A percentile compares a stretch with the other conserved stretches of the same genome.
These are phyloP conservation scores for Platyrinchus mystaceus DNA, from an alignment of 2,797 vertebrate genomes.

Conservation along the genomic window DNA sequence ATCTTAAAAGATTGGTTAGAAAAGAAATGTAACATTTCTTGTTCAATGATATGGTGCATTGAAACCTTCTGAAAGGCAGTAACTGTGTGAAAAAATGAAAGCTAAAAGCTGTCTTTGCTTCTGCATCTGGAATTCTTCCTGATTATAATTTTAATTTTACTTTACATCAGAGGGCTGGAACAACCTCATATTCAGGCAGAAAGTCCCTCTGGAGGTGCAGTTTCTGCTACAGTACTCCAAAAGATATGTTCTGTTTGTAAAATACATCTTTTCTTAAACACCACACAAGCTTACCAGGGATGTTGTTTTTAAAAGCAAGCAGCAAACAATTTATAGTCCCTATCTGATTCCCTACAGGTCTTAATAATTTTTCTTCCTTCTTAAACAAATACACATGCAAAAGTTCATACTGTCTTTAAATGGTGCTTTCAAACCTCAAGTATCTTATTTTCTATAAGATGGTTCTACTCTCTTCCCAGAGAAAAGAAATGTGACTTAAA, in stretches of 20 bases:
- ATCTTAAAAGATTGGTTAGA: neutral
- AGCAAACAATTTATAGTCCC: neutral
- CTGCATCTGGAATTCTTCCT: neutral
- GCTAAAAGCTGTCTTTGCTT: neutral
- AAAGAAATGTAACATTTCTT: neutral
- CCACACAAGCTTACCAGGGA: neutral
- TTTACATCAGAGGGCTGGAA: neutral
- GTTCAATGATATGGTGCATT: neutral
- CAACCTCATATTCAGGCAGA: neutral
- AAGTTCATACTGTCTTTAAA: neutral
- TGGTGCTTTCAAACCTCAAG: neutral
- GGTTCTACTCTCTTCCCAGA: neutral
- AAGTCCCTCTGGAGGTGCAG: neutral
- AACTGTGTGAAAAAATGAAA: neutral
- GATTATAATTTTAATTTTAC: constrained; percentile 14
- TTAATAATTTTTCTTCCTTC: neutral
- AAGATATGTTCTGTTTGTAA: neutral
- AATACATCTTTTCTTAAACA: neutral
- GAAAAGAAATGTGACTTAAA: neutral
- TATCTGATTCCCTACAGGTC: neutral
- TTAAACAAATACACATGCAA: neutral
- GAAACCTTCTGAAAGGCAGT: neutral
- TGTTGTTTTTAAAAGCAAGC: neutral
- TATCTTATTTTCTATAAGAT: neutral
- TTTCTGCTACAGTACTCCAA: neutral